These are phyloP conservation scores for Archilochus colubris DNA, from an alignment of 2,113 vertebrate species.

Conservation along the genomic window DNA sequence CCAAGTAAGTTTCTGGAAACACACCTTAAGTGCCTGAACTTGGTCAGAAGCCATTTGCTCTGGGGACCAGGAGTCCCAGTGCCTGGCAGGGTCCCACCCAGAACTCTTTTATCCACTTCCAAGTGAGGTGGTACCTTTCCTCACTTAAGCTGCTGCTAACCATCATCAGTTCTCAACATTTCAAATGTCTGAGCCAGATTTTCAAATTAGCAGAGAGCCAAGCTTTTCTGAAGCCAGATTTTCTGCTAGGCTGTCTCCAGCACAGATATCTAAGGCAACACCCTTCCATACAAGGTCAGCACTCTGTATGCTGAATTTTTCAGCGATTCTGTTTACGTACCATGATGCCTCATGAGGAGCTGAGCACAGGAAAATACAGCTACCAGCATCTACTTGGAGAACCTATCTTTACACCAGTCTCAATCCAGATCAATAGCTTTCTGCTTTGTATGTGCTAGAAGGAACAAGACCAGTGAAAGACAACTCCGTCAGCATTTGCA, in stretches of 20 bases:
- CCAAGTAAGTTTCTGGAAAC: not conserved
- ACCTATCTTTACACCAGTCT: not conserved
- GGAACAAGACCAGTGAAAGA: not conserved
- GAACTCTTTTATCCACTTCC: not conserved
- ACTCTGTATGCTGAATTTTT: not conserved
- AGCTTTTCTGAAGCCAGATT: not conserved
- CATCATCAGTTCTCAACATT: not conserved
- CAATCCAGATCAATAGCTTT: not conserved
- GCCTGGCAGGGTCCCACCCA: not conserved
- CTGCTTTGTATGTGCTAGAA: not conserved
- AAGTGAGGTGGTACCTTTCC: slow-evolving; percentile 3
- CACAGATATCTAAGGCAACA: not conserved
- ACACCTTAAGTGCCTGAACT: not conserved
- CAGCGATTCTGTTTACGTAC: not conserved
- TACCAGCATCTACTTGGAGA: not conserved
- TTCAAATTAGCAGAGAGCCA: not conserved
- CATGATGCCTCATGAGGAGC: not conserved
- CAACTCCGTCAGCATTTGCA: not conserved
- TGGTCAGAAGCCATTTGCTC: not conserved
- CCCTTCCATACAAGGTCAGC: not conserved
- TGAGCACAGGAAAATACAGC: not conserved
- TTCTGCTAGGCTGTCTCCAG: not conserved
- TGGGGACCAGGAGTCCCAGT: not conserved
- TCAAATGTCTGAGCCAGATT: not conserved
- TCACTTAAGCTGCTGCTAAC: not conserved